Base-by-base conservation (phyloP, 1,140 invertebrate genomes). In the Solenopsis invicta region DNA sequence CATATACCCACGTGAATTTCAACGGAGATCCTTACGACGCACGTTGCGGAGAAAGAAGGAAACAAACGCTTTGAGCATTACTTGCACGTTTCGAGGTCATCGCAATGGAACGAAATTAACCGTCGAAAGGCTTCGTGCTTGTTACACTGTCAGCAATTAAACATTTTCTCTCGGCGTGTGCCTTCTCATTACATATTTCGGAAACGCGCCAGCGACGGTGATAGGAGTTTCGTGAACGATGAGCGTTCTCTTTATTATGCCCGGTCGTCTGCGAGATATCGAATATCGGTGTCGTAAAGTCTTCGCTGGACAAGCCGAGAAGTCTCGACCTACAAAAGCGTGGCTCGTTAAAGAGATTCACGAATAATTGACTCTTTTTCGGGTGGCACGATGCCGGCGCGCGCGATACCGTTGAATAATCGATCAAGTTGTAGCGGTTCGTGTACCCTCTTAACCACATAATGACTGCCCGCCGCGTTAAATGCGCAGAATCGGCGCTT, bases 311-410 rank as follows among this genome's bases (percentile, higher is more conserved):
- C 10, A 13, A 29, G 50, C 41, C 41, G 37, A 54, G 52, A 29
- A 89, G 54, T 61, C 21, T 54, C 56, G 71, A 12, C 34, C 59
- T 61, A 62, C 54, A 72, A 89, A 87, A 82, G 54, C 72, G 76
- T 4, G 71, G 52, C 54, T 77, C 87, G 72, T 90, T 87, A 87
- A 87, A 87, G 59, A 71, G 52, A 71, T 59, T 75, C 81, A 34
- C 45, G 48, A 88, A 88, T 90, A 90, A 90, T 90, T 88, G 76
- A 90, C 88, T 50, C 88, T 88, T 77, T 75, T 89, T 88, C 50
- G 62, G 59, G 24, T 48, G 10, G 2, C 21, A 34, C 52, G 59
- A 21, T 16, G 41, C 21, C 72, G 78, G 67, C 75, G 50, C 48
- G 52, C 61, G 12, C 10, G 50, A 9, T 59, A 50, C 54, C 69